Evolutionary conservation across 2,888 invertebrate species (phyloP).

Genomic region (Watsonalla cultraria): DNA sequence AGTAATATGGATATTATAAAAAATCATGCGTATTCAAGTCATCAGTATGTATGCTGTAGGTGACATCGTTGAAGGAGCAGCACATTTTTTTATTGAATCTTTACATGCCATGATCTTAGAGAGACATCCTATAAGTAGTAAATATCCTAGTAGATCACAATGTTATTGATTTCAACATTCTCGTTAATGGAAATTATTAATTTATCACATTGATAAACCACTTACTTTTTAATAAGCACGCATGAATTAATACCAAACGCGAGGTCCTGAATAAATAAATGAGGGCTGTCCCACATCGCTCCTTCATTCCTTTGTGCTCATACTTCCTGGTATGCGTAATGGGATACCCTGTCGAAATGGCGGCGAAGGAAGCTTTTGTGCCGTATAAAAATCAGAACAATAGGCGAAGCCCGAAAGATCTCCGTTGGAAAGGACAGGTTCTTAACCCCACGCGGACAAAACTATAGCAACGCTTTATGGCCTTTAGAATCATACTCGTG

Average conservation of each 20-base stretch:
- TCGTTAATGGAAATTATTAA: constrained; percentile 27
- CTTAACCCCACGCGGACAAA: constrained; percentile 17
- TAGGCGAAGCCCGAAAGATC: constrained; percentile 30
- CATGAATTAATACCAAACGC: constrained; percentile 65
- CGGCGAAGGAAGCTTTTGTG: constrained; percentile 54
- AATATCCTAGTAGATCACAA: too few relatives aligned
- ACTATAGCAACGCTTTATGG: constrained; percentile 22
- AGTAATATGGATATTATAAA: too few relatives aligned
- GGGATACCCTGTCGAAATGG: constrained; percentile 62
- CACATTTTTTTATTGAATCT: too few relatives aligned
- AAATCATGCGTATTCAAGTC: too few relatives aligned
- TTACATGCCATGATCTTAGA: too few relatives aligned
- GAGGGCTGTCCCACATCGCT: constrained; percentile 58
- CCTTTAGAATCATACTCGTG: constrained; percentile 13
- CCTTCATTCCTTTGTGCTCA: constrained; percentile 61
- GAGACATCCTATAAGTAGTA: too few relatives aligned
- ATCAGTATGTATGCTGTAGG: too few relatives aligned
- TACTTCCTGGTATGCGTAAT: constrained; percentile 68
- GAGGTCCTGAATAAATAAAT: constrained; percentile 70
- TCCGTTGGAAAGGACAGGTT: constrained; percentile 25
- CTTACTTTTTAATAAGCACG: constrained; percentile 67
- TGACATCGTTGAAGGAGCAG: too few relatives aligned
- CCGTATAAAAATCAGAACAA: constrained; percentile 61
- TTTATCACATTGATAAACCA: constrained; percentile 50
- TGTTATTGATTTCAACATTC: too few relatives aligned